phyloP scores from a whole-genome alignment of 1,140 invertebrate genomes.

The Solenopsis fugax region DNA sequence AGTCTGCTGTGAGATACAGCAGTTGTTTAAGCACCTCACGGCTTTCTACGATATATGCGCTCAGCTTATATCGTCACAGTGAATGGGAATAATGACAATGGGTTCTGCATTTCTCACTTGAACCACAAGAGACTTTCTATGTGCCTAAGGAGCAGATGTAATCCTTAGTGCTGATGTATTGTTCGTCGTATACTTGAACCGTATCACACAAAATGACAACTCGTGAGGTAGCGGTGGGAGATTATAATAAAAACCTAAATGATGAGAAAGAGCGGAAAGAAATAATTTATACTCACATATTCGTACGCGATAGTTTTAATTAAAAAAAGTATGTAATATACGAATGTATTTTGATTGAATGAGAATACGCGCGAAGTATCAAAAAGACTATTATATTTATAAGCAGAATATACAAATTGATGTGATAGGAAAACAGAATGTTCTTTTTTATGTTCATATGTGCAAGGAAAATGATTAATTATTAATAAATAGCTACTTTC shows the following conservation, averaged over 20 bases:
- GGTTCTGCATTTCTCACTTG: slow-evolving; percentile 9
- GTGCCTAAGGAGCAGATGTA: not conserved
- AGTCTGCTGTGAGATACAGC: not conserved
- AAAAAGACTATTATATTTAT: too few species aligned
- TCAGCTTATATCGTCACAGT: not conserved
- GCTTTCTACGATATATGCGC: not conserved
- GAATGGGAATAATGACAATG: too few species aligned
- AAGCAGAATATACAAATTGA: too few species aligned
- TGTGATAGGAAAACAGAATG: too few species aligned
- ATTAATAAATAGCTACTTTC: not conserved
- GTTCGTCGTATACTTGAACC: not conserved
- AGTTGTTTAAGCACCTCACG: not conserved
- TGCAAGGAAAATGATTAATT: not conserved
- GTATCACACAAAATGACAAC: not conserved
- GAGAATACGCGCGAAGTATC: not conserved
- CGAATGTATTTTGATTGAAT: not conserved
- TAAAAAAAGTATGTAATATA: not conserved
- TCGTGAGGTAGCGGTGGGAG: not conserved
- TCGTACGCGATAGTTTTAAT: slow-evolving; percentile 14
- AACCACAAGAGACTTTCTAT: not conserved
- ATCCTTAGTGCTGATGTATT: not conserved
- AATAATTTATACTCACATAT: slow-evolving; percentile 48
- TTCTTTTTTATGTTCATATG: slow-evolving; percentile 1
- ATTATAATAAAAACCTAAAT: not conserved
- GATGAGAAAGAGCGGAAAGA: not conserved